These are phyloP conservation scores for Watsonalla binaria DNA, from an alignment of 2,888 invertebrate species.

Conservation along the genomic window DNA sequence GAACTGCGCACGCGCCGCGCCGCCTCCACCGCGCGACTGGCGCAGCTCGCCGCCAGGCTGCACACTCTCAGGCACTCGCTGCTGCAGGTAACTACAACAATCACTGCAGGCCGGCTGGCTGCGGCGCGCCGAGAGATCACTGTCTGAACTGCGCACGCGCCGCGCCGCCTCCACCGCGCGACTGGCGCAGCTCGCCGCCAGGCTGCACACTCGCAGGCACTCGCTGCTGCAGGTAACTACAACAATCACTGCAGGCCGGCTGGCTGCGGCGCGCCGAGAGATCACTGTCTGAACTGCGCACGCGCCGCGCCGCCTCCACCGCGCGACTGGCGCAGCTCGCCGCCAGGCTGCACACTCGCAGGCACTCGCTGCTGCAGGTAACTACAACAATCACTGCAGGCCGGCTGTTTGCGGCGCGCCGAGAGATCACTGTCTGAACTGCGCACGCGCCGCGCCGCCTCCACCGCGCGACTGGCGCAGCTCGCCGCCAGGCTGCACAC, in stretches of 20 bases:
- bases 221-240: conserved; percentile 85
- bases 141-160: conserved; percentile 87
- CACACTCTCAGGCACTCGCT: neutral
- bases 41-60: neutral
- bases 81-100: too few species aligned
- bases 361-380: too few species aligned
- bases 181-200: conserved; percentile 88
- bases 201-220: conserved; percentile 89
- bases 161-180: conserved; percentile 89
- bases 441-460: conserved; percentile 1
- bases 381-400: too few species aligned
- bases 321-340: too few species aligned
- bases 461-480: too few species aligned
- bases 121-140: conserved; percentile 86
- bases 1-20: conserved; percentile 2
- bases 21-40: neutral
- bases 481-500: neutral
- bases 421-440: neutral
- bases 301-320: too few species aligned
- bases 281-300: too few species aligned
- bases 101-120: conserved; percentile 88
- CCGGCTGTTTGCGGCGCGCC: neutral
- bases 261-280: too few species aligned
- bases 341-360: too few species aligned
- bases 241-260: neutral